Base-by-base conservation (phyloP, 2,888 invertebrate species). In the Hemithea aestivaria region DNA sequence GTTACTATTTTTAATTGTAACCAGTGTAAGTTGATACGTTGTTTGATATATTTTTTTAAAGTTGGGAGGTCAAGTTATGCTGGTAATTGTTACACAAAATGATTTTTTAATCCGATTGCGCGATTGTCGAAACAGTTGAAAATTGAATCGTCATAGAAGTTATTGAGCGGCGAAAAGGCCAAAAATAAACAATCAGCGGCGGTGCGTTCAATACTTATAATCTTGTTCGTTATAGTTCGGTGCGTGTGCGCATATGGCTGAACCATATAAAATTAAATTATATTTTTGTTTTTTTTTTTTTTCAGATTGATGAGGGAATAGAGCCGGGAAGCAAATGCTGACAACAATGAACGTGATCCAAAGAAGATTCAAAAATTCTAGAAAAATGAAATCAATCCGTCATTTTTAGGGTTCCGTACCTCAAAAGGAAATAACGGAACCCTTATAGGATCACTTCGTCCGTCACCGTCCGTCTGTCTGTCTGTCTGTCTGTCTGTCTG, bases 61-160 rank as follows among this genome's bases (percentile, higher is more conserved):
- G 45, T 37, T 43, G 25, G 41, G 8, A 40, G 65, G 9, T 65
- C 71, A 45, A 27, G 21, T 51, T 56, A 55, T 1, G 29, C 22
- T 65, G 61, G 68, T 40, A 37, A 60, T 65, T 53, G 66, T 62
- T 63, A 56, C 62, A 68, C 58, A 66, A n/a, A 67, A 64, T 52
- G 38, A 40, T 66, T 64, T 59, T 56, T 58, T 55, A 34, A 50
- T 48, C 46, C 47, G 49, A 56, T 64, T 67, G 61, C 68, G 24
- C 30, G 35, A 51, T 59, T 45, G 54, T 53, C 44, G 64, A 56
- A 49, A 72, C 60, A 53, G 57, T 69, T 66, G 16, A 62, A 66
- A 81, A 79, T 76, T 77, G 77, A 80, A 72, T 66, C 77, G 74
- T 80, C 81, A 82, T 77, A 77, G 70, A 66, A 70, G 16, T 16